Evolutionary conservation across 2,797 vertebrate genomes (phyloP), one percentile per base, ranked within the genome.

Genomic region (Graptemys geographica): DNA sequence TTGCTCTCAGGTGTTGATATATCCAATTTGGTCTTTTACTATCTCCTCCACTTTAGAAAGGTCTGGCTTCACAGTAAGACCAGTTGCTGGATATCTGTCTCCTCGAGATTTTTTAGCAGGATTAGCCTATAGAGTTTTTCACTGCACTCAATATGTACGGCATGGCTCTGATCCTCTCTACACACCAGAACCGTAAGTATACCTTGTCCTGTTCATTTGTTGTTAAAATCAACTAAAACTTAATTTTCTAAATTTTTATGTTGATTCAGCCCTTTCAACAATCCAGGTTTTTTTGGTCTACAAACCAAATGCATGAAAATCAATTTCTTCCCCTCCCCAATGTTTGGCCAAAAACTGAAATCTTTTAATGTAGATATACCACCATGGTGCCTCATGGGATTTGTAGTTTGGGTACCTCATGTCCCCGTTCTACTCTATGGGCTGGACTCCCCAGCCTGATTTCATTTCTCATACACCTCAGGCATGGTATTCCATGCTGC

Each of bases 151-250:
- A 96, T 99, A 99, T 6, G 82, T 99, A 23, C 98, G 99, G 5
- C 99, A 99, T 47, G 98, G 99, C 97, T 99, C 99, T 0, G 99
- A 99, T 96, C 99, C 99, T 0, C 99, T 99, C 78, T 99, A 99
- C 98, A 99, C 99, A 3, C 99, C 99, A 0, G 99, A 99, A 96
- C 99, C 99, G 99, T 99, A 97, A 99, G 99, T 99, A 95, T 62
- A 80, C 4, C 25, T 84, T 86, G n/a, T 56, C 82, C 83, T 37
- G 31, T 49, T 8, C 2, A 37, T 44, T 49, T 49, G 13, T 47
- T 49, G 49, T 78, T 49, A 28, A 78, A 47, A 78, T 16, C 8
- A 78, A 49, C 41, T 49, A 47, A 28, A 78, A 31, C 13, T 47
- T 47, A 47, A 49, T 31, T 31, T 15, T 33, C 59, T 33, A 62